Base-by-base conservation (phyloP, 2,113 vertebrate genomes). In the Salvelinus namaycush region DNA sequence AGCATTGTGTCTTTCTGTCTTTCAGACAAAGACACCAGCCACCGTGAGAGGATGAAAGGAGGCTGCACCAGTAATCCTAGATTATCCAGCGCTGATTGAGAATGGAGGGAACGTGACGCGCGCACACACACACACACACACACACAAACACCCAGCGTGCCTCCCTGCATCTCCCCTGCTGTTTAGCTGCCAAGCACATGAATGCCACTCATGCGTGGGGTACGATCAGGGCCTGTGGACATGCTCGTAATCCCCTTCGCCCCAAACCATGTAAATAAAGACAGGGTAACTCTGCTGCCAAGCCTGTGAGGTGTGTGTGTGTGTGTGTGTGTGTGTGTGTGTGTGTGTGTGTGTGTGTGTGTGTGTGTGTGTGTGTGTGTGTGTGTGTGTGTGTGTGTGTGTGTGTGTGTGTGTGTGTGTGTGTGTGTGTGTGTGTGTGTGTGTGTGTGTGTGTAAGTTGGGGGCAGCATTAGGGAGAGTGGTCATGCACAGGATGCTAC, bases 181-280 rank as follows among this genome's bases (percentile, higher is more conserved):
- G 79, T 88, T 90, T 90, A 89, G 72, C 79, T 76, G 12, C 81
- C 70, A 72, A 79, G 78, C 77, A 72, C 83, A 87, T 87, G 87
- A 88, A 89, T 84, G 86, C 84, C 81, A 87, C 81, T 86, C 89
- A 87, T 88, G 87, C 87, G 84, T 76, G 78, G 65, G 84, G 88
- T 83, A 86, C 87, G 88, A 89, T 84, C 83, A 75, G 79, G 62
- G 70, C 87, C 81, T 22, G 4, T 8, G 79, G 85, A 83, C 84
- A 89, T 89, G 81, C 82, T 79, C 68, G 74, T 48, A 84, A 12
- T 7, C 8, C 29, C 66, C 66, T 5, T 8, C 67, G 7, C 29
- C 67, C n/a, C 31, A 27, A 87, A 85, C 84, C 88, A 84, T 87
- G 85, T 84, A 89, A 88, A 89, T 86, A 90, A 83, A 77, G n/a